A percentile compares a stretch with the other conserved stretches of the same genome.
Evolutionary conservation across 2,888 invertebrate species (phyloP).

Genomic region (Drosophila atripex): DNA sequence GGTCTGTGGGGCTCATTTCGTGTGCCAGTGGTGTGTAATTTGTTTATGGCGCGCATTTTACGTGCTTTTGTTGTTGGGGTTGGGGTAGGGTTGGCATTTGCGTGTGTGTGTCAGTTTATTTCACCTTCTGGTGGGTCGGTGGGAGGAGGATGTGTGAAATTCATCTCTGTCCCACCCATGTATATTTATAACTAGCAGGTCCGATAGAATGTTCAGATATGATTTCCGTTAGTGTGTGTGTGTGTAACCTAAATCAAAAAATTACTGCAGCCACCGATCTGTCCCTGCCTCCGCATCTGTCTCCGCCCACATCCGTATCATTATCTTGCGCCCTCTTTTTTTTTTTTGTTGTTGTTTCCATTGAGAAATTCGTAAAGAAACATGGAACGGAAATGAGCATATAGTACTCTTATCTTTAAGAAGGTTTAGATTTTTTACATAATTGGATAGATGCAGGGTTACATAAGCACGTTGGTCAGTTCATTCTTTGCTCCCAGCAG

Average conservation of each 20-base stretch:
- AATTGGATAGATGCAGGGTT: conserved; percentile 40
- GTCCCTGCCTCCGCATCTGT: neutral
- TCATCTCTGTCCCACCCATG: conserved; percentile 16
- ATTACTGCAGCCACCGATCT: conserved; percentile 7
- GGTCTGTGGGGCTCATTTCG: conserved; percentile 10
- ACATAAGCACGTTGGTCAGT: conserved; percentile 62
- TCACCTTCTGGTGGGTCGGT: conserved; percentile 18
- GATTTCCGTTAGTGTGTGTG: conserved; percentile 1
- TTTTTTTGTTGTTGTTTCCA: conserved; percentile 1
- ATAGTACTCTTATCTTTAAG: no score
- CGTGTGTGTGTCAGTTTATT: conserved; percentile 1
- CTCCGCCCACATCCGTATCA: neutral
- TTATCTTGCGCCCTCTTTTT: conserved; percentile 1
- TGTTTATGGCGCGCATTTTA: conserved; percentile 73
- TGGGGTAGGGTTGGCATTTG: conserved; percentile 65
- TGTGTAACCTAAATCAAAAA: conserved; percentile 35
- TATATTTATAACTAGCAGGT: conserved; percentile 32
- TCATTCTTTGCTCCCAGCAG: conserved; percentile 11
- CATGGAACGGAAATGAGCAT: conserved; percentile 23
- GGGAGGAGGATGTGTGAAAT: conserved; percentile 22
- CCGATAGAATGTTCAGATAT: conserved; percentile 13
- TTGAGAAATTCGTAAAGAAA: conserved; percentile 12
- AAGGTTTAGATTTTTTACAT: neutral
- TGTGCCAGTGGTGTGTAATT: conserved; percentile 44
- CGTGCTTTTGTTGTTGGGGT: conserved; percentile 41